Evolutionary conservation across 2,113 vertebrate species (phyloP).

Genomic region (Macquaria ambigua): DNA sequence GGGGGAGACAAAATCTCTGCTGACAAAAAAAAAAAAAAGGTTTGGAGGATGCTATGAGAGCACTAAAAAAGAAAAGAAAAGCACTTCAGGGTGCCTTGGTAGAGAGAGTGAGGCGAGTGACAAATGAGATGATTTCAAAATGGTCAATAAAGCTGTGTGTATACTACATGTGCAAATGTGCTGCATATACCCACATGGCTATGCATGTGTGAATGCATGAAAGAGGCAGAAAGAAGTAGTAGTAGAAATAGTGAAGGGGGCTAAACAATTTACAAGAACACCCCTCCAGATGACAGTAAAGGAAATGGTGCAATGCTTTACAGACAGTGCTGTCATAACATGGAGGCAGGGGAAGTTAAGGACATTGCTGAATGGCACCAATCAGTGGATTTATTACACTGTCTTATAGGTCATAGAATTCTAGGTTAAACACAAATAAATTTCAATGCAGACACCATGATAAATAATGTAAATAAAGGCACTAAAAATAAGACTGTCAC

Average conservation of each 20-base stretch:
- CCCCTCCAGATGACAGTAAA: slow-evolving; percentile 42
- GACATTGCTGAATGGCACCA: background rate
- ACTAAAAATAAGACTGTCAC: background rate
- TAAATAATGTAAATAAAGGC: background rate
- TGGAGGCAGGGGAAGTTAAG: slow-evolving; percentile 14
- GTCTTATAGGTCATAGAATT: background rate
- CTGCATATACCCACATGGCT: background rate
- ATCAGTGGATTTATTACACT: slow-evolving; percentile 12
- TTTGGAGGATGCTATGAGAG: slow-evolving; percentile 28
- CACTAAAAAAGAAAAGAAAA: slow-evolving; percentile 1
- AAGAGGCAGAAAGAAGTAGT: background rate
- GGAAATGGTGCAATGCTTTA: slow-evolving; percentile 57
- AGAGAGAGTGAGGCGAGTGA: slow-evolving; percentile 2
- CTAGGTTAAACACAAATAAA: background rate
- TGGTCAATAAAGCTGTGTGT: background rate
- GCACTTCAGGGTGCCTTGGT: background rate
- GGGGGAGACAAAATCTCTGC: slow-evolving; percentile 59
- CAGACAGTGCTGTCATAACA: slow-evolving; percentile 30
- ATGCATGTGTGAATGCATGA: slow-evolving; percentile 2
- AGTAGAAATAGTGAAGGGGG: background rate
- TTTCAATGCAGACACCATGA: background rate
- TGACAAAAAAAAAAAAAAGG: slow-evolving; percentile 36
- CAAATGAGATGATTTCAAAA: slow-evolving; percentile 21
- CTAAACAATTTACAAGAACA: slow-evolving; percentile 43
- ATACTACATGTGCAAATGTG: background rate